Evolutionary conservation across 1,140 invertebrate genomes (phyloP).

Genomic region (Campoletis sonorensis): DNA sequence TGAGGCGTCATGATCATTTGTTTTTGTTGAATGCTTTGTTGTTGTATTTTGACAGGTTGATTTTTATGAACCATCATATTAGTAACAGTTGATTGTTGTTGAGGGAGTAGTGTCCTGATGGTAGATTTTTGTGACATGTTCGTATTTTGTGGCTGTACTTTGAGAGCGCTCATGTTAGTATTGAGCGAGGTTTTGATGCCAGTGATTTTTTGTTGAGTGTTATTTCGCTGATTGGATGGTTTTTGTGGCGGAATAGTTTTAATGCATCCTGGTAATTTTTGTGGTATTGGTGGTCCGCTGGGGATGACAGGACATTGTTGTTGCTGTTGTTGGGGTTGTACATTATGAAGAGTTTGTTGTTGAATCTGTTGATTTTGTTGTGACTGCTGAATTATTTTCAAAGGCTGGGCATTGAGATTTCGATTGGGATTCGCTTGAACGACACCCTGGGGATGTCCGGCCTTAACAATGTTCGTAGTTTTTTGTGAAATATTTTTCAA

Average conservation of each 20-base stretch:
- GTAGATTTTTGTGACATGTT: constrained; percentile 56
- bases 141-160: constrained; percentile 49
- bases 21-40: constrained; percentile 65
- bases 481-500: constrained; percentile 61
- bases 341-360: constrained; percentile 53
- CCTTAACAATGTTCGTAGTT: constrained; percentile 54
- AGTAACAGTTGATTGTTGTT: constrained; percentile 53
- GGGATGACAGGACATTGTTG: constrained; percentile 48
- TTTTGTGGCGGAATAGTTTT: constrained; percentile 72
- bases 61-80: constrained; percentile 59
- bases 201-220: constrained; percentile 60
- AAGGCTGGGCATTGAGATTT: constrained; percentile 57
- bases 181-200: constrained; percentile 67
- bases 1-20: constrained; percentile 60
- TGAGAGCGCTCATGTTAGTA: constrained; percentile 62
- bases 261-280: constrained; percentile 70
- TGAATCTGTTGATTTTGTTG: constrained; percentile 60
- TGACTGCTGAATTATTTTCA: constrained; percentile 67
- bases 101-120: constrained; percentile 65
- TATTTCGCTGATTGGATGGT: constrained; percentile 60
- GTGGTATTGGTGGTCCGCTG: constrained; percentile 57
- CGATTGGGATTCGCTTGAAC: constrained; percentile 55
- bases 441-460: constrained; percentile 53
- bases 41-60: constrained; percentile 65
- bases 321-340: constrained; percentile 54